Percentiles rank a stretch among this genome's conserved stretches.
These are phyloP conservation scores for Drosophila neoperkinsi DNA, from an alignment of 2,888 invertebrate species.

Conservation along the genomic window DNA sequence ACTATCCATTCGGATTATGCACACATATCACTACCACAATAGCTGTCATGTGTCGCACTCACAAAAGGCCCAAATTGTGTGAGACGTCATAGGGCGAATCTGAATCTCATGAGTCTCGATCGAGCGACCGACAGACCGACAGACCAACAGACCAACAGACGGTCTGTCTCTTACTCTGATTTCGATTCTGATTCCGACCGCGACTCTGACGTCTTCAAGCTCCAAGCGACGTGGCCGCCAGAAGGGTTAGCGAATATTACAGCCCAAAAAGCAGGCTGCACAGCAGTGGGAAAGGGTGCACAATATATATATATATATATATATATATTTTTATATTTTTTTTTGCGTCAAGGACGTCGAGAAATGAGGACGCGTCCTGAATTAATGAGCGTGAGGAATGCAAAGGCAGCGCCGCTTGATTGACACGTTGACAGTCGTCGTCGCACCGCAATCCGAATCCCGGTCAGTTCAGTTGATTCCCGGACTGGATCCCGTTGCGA, in stretches of 20 bases:
- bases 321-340: neutral
- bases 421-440: constrained; percentile 82
- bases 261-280: constrained; percentile 5
- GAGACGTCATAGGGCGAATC: constrained; percentile 51
- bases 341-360: constrained; percentile 53
- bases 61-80: constrained; percentile 18
- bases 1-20: constrained; percentile 34
- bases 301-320: neutral
- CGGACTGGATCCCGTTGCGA: constrained; percentile 73
- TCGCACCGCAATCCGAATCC: constrained; percentile 33
- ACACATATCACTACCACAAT: constrained; percentile 59
- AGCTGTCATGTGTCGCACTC: constrained; percentile 45
- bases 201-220: constrained; percentile 44
- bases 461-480: constrained; percentile 41
- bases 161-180: neutral
- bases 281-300: constrained; percentile 48
- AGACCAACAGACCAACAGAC: neutral
- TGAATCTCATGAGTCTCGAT: constrained; percentile 25
- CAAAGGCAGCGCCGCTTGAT: constrained; percentile 66
- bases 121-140: constrained; percentile 11
- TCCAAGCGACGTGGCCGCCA: constrained; percentile 29
- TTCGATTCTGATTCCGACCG: constrained; percentile 17
- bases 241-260: constrained; percentile 31
- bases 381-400: constrained; percentile 59
- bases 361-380: constrained; percentile 62